phyloP scores from a whole-genome alignment of 2,888 invertebrate species.

The Patella ulyssiponensis region DNA sequence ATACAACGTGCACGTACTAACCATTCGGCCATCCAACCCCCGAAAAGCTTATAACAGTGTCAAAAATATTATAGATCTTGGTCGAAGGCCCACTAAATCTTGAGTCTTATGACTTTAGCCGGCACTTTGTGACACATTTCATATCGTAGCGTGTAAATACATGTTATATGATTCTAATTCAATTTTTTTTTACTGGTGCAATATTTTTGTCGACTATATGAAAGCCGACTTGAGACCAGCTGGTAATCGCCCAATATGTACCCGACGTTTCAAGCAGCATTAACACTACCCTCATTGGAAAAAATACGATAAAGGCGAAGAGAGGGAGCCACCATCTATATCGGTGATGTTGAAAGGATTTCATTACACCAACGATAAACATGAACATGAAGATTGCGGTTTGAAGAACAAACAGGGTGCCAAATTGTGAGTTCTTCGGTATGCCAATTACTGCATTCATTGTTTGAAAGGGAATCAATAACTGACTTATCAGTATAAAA shows the following conservation, averaged over 20 bases:
- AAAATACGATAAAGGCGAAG: not conserved
- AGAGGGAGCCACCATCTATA: too few species aligned
- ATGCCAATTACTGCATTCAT: constrained; percentile 47
- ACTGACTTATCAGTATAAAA: not conserved
- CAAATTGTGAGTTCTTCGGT: constrained; percentile 45
- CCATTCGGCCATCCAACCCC: too few species aligned
- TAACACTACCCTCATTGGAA: not conserved
- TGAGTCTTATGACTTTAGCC: too few species aligned
- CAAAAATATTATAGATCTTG: too few species aligned
- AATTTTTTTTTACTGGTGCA: too few species aligned
- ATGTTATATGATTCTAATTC: too few species aligned
- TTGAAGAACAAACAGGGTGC: constrained; percentile 47
- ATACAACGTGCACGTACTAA: too few species aligned
- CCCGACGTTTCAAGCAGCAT: not conserved
- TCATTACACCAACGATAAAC: constrained; percentile 56
- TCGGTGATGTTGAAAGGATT: constrained; percentile 60
- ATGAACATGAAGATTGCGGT: constrained; percentile 56
- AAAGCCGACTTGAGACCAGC: not conserved
- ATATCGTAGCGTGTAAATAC: too few species aligned
- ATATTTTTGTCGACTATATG: not conserved
- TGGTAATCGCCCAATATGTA: not conserved
- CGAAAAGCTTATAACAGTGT: too few species aligned
- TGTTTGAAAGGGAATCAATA: constrained; percentile 23
- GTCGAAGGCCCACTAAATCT: too few species aligned
- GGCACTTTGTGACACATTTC: too few species aligned